phyloP scores from a whole-genome alignment of 2,888 invertebrate species.

The Limnephilus auricula region DNA sequence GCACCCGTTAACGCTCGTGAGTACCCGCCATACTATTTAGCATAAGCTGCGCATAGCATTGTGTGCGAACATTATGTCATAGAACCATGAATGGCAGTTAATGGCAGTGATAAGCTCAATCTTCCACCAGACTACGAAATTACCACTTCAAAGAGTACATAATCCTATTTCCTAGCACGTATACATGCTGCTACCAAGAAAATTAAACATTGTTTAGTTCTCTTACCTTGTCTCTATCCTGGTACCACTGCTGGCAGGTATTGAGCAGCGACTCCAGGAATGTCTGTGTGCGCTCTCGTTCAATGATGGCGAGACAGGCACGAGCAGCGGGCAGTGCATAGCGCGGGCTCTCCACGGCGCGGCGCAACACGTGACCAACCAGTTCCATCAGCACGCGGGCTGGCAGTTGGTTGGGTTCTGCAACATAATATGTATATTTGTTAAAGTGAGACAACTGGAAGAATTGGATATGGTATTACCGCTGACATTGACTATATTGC shows the following conservation, averaged over 20 bases:
- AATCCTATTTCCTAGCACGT: neutral
- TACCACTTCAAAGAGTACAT: neutral
- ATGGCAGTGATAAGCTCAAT: neutral
- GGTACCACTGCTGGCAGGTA: constrained; percentile 94
- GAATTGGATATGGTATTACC: neutral
- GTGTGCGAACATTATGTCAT: too few relatives aligned
- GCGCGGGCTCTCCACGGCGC: constrained; percentile 87
- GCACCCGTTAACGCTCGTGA: too few relatives aligned
- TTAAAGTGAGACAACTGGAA: neutral
- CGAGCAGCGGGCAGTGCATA: constrained; percentile 91
- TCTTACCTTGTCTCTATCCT: constrained; percentile 85
- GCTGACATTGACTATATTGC: too few relatives aligned
- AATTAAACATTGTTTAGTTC: constrained; percentile 62
- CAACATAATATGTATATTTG: constrained; percentile 41
- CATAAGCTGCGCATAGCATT: too few relatives aligned
- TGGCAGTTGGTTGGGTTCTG: constrained; percentile 87
- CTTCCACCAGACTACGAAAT: neutral
- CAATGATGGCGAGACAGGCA: constrained; percentile 90
- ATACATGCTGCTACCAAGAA: constrained; percentile 68
- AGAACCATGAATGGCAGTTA: neutral
- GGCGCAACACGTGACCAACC: constrained; percentile 88
- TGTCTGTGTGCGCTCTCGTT: constrained; percentile 91
- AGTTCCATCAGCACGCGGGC: constrained; percentile 89
- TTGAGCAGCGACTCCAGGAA: constrained; percentile 93
- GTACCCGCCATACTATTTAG: too few relatives aligned